A percentile compares a stretch with the other conserved stretches of the same genome.
Conservation (phyloP, 2,113 vertebrate genomes). For the Panthera tigris region DNA sequence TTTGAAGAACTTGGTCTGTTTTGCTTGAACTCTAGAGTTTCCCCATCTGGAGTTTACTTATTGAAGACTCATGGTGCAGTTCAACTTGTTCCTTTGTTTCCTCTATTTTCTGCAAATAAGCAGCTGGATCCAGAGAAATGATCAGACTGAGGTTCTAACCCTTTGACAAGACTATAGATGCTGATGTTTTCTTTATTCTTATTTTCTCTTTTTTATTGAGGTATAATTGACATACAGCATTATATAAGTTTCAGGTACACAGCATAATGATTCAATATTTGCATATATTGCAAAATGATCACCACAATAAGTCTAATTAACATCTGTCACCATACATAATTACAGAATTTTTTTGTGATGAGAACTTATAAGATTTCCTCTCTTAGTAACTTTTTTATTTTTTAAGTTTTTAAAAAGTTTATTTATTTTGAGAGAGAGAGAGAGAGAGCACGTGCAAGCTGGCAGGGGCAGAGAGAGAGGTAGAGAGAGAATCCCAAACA, state of each 20-base stretch:
- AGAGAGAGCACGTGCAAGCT: too few species aligned
- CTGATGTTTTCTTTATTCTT: not conserved
- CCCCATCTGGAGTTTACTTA: not conserved
- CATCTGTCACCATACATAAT: not conserved
- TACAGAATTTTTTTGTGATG: not conserved
- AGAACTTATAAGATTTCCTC: not conserved
- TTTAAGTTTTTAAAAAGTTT: too few species aligned
- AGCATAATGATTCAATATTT: not conserved
- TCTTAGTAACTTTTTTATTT: not conserved
- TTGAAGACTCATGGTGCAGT: not conserved
- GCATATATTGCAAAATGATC: not conserved
- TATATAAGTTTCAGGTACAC: not conserved
- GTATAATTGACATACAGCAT: not conserved
- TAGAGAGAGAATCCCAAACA: too few species aligned
- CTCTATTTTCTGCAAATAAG: not conserved
- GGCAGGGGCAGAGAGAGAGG: too few species aligned
- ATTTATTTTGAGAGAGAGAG: too few species aligned
- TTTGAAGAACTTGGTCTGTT: not conserved
- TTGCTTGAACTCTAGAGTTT: not conserved
- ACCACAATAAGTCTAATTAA: not conserved
- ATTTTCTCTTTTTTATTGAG: not conserved
- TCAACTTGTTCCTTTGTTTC: not conserved
- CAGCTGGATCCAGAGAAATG: not conserved
- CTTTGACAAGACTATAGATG: not conserved
- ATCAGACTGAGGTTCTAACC: not conserved